These are phyloP conservation scores for Aphidius gifuensis DNA, from an alignment of 1,140 invertebrate species.

Conservation along the genomic window DNA sequence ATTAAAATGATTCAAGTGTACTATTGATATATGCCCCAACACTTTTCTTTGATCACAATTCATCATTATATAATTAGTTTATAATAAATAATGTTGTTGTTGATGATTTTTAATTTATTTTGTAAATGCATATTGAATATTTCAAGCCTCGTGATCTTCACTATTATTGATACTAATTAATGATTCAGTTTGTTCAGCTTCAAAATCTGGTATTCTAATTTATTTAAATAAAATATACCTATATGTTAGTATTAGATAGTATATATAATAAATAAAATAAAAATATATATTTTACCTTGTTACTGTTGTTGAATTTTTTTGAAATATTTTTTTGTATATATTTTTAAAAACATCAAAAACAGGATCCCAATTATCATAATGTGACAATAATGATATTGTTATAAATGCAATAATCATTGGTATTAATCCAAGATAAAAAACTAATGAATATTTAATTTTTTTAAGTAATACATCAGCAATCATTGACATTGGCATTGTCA, in stretches of 20 bases:
- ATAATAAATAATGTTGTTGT: no score
- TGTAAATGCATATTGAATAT: neutral
- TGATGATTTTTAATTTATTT: no score
- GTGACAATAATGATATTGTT: constrained; percentile 69
- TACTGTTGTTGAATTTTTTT: constrained; percentile 47
- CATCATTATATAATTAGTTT: no score
- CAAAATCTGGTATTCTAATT: constrained; percentile 63
- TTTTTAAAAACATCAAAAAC: constrained; percentile 65
- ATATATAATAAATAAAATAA: constrained; percentile 23
- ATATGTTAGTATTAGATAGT: constrained; percentile 13
- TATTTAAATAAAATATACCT: constrained; percentile 22
- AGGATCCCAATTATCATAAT: constrained; percentile 86
- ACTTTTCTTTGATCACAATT: no score
- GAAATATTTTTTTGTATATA: constrained; percentile 58
- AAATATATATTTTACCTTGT: neutral
- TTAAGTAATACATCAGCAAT: constrained; percentile 77
- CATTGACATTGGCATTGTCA: constrained; percentile 84
- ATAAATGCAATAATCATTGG: constrained; percentile 79
- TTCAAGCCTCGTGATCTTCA: constrained; percentile 59
- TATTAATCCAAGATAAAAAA: constrained; percentile 78
- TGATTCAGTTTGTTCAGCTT: constrained; percentile 71
- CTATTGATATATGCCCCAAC: no score
- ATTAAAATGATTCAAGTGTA: no score
- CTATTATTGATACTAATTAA: constrained; percentile 62
- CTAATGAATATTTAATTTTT: constrained; percentile 67